Conservation (phyloP, 1,140 invertebrate species). For the Agrypnia vestita region DNA sequence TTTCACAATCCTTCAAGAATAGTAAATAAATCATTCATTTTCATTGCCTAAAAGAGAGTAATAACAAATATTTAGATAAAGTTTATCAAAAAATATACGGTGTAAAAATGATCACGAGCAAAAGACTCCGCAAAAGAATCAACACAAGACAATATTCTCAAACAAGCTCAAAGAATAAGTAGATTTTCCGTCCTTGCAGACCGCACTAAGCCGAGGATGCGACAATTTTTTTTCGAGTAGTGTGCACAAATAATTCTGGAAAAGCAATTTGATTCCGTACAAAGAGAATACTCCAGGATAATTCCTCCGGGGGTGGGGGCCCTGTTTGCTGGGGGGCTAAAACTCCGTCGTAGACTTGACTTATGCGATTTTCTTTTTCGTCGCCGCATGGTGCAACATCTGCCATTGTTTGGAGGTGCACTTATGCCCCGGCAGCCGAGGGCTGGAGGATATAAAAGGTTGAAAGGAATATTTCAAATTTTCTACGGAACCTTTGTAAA, state of each 20-base stretch:
- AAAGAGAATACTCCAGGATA: constrained; percentile 52
- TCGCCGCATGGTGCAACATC: constrained; percentile 26
- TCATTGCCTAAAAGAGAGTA: too few relatives aligned
- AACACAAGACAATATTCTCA: neutral
- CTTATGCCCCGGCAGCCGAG: constrained; percentile 37
- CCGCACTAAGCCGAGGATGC: constrained; percentile 14
- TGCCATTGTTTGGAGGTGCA: constrained; percentile 53
- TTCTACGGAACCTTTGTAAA: neutral
- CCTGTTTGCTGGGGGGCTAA: constrained; percentile 50
- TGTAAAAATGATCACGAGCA: too few relatives aligned
- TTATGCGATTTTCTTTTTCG: constrained; percentile 51
- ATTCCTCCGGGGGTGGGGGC: constrained; percentile 14
- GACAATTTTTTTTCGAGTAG: constrained; percentile 13
- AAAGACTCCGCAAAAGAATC: neutral
- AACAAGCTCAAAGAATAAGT: constrained; percentile 13
- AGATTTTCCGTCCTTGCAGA: neutral
- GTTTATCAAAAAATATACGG: too few relatives aligned
- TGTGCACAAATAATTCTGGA: constrained; percentile 52
- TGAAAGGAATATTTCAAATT: too few relatives aligned
- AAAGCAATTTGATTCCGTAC: constrained; percentile 53
- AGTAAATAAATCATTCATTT: too few relatives aligned
- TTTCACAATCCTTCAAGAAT: too few relatives aligned
- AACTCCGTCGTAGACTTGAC: constrained; percentile 53
- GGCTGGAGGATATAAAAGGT: neutral
- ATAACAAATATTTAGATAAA: too few relatives aligned